These are phyloP conservation scores for Plutomurus gul DNA, from an alignment of 1,140 invertebrate species.

Conservation along the genomic window DNA sequence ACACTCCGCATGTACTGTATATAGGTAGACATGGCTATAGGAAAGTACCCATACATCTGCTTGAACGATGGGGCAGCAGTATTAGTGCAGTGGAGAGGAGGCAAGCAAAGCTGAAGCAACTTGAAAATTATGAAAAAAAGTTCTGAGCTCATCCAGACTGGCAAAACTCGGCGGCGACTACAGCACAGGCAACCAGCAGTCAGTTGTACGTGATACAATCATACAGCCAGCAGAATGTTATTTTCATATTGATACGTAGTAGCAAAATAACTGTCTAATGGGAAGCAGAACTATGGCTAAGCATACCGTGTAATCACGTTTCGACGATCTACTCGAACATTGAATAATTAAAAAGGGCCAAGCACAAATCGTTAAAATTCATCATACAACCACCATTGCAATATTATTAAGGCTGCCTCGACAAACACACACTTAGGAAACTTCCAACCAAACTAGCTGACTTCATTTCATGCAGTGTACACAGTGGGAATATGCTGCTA, in stretches of 20 bases:
- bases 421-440: too few relatives aligned
- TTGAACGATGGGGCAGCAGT: too few relatives aligned
- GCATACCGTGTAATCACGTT: slow-evolving; percentile 6
- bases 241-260: too few relatives aligned
- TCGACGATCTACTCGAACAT: background rate
- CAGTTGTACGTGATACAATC: too few relatives aligned
- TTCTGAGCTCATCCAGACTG: background rate
- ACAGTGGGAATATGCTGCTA: too few relatives aligned
- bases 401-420: too few relatives aligned
- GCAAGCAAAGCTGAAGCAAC: background rate
- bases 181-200: background rate
- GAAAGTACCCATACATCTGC: background rate
- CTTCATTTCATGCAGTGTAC: too few relatives aligned
- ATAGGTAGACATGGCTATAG: background rate
- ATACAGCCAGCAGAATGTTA: too few relatives aligned
- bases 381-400: too few relatives aligned
- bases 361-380: slow-evolving; percentile 25
- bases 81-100: too few relatives aligned
- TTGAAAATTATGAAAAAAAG: slow-evolving; percentile 9
- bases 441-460: too few relatives aligned
- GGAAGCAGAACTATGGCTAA: background rate
- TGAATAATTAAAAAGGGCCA: slow-evolving; percentile 27
- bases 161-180: background rate
- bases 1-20: background rate
- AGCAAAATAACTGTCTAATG: too few relatives aligned